These are phyloP conservation scores for Ochotona princeps DNA, from an alignment of 2,113 vertebrate species.

Conservation along the genomic window DNA sequence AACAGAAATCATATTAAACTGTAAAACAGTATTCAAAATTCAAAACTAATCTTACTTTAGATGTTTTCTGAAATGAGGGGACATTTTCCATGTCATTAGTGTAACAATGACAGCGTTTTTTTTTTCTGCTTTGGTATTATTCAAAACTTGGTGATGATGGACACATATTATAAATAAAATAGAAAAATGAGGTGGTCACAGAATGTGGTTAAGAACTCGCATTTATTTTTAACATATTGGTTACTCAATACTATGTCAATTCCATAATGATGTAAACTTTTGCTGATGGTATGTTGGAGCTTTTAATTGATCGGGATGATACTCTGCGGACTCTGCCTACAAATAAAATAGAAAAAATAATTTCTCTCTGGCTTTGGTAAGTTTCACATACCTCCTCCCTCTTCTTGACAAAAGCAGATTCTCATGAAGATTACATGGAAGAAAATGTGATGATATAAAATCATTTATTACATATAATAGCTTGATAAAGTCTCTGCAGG, in stretches of 20 bases:
- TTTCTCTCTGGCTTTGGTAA: not conserved
- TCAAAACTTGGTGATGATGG: slow-evolving; percentile 60
- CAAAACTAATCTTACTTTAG: slow-evolving; percentile 84
- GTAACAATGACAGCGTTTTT: slow-evolving; percentile 77
- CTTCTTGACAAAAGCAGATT: not conserved
- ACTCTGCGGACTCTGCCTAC: too few species aligned
- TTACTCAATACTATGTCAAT: too few species aligned
- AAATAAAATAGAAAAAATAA: not conserved
- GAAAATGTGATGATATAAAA: not conserved
- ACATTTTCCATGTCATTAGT: slow-evolving; percentile 73
- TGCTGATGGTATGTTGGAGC: too few species aligned
- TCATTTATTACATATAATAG: not conserved
- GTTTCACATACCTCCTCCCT: not conserved
- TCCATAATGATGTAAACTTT: too few species aligned
- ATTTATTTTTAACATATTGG: too few species aligned
- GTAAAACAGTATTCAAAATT: slow-evolving; percentile 88
- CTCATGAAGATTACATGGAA: not conserved
- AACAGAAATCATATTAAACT: slow-evolving; percentile 86
- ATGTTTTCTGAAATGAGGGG: slow-evolving; percentile 84
- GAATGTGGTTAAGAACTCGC: too few species aligned
- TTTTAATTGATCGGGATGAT: too few species aligned
- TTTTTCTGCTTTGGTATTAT: slow-evolving; percentile 73
- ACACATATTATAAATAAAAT: not conserved
- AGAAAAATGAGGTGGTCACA: too few species aligned
- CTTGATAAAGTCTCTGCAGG: not conserved